Evolutionary conservation across 2,888 invertebrate genomes (phyloP).

Genomic region (Acanthosepion esculentum): DNA sequence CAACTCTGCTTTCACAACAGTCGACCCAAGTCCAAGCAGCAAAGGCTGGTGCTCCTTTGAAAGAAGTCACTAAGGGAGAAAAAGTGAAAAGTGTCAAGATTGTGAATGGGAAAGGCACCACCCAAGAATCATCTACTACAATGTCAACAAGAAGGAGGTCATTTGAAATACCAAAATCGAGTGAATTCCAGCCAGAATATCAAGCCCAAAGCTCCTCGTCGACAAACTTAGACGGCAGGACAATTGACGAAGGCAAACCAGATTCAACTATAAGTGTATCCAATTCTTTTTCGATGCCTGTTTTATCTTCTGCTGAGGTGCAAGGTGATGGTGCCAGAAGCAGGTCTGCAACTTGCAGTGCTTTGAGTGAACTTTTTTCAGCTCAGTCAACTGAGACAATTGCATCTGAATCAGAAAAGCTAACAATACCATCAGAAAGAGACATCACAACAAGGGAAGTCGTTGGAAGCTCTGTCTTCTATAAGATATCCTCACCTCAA

Average conservation of each 20-base stretch:
- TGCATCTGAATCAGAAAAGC: neutral
- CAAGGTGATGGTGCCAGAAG: conserved; percentile 52
- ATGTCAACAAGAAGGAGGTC: conserved; percentile 52
- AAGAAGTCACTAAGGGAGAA: conserved; percentile 67
- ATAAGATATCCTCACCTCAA: neutral
- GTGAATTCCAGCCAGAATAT: conserved; percentile 52
- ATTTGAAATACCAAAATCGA: conserved; percentile 52
- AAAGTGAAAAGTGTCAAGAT: conserved; percentile 59
- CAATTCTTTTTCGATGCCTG: conserved; percentile 66
- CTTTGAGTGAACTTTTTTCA: conserved; percentile 25
- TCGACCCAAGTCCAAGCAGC: conserved; percentile 63
- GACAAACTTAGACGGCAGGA: conserved; percentile 49
- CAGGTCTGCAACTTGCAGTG: conserved; percentile 58
- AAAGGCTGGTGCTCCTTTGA: conserved; percentile 56
- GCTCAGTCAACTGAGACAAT: conserved; percentile 37
- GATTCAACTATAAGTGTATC: conserved; percentile 61
- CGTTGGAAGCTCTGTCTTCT: conserved; percentile 16
- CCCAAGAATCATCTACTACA: conserved; percentile 49
- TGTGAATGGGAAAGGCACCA: conserved; percentile 46
- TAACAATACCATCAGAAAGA: conserved; percentile 34
- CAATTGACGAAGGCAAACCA: conserved; percentile 54
- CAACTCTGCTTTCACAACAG: conserved; percentile 48
- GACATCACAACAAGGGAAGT: neutral
- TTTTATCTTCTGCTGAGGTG: conserved; percentile 55
- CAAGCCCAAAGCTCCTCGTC: conserved; percentile 53